phyloP scores from a whole-genome alignment of 2,888 invertebrate genomes.

The Cremastinae sp. region DNA sequence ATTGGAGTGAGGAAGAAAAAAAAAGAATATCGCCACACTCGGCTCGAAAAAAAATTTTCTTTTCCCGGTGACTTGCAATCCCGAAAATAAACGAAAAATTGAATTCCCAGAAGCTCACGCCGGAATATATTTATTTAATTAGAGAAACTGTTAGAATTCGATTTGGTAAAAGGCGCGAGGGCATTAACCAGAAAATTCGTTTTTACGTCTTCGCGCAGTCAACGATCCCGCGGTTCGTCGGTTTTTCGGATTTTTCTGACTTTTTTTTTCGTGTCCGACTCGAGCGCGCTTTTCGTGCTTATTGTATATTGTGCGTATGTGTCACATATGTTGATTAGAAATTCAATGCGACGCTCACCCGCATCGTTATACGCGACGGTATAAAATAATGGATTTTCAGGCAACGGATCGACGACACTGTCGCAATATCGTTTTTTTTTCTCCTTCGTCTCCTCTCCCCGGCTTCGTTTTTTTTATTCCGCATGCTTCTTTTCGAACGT shows the following conservation, averaged over 20 bases:
- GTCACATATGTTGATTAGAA: conserved; percentile 55
- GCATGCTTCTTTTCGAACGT: conserved; percentile 43
- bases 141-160: no score
- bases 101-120: neutral
- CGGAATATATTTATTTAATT: no score
- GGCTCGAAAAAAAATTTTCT: no score
- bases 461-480: conserved; percentile 34
- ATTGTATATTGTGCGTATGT: conserved; percentile 24
- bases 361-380: conserved; percentile 57
- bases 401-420: conserved; percentile 47
- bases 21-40: neutral
- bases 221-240: neutral
- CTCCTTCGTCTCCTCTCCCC: conserved; percentile 21
- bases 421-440: conserved; percentile 31
- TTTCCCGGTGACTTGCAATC: no score
- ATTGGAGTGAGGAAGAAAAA: neutral
- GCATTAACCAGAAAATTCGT: no score
- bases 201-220: no score
- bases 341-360: conserved; percentile 60
- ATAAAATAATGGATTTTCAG: conserved; percentile 58
- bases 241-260: no score
- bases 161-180: neutral
- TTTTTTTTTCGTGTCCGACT: neutral
- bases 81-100: neutral
- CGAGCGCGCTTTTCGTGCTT: conserved; percentile 1